Base-by-base conservation (phyloP, 30 jellyfish, hydroid and myxozoan species). In the Aurelia sp. region DNA sequence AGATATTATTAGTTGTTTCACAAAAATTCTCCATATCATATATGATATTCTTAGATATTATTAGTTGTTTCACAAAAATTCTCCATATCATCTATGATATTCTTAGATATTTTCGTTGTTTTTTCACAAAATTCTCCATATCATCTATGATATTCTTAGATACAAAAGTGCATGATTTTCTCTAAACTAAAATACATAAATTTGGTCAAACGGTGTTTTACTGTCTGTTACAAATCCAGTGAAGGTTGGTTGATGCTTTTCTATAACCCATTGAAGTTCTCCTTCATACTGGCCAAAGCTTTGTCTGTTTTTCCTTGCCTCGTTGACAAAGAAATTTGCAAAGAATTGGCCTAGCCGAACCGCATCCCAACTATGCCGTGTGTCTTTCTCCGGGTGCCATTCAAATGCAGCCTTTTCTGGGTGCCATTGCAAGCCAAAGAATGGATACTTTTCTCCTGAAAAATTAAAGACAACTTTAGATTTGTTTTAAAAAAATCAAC, bases 391-490 rank as follows among this genome's bases (percentile, higher is more conserved):
- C 20, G 89, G 92, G 74, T 89, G 84, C 97, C 97, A 89, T 61
- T 80, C 97, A 67, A 76, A 89, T n/a, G 91, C 88, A 0, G 92
- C 83, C 80, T 80, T 80, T 71, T 89, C 97, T n/a, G 97, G 97
- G 53, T 89, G 97, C 89, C 89, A 89, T 71, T 89, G 97, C 55
- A 80, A 59, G 0, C 97, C 97, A 58, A 66, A 89, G 71, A 89
- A 89, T n/a, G 97, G 97, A 41, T 55, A 89, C 11, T 80, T 72
- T 51, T 40, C 72, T 12, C 88, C 97, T 89, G 72, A 6, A 12
- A 64, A 8, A 58, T 3, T 8, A 66, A 65, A 1, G 19, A 27
- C 33, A 27, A 27, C 33, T 27, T 27, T 27, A 27, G n/a, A n/a
- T n/a, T n/a, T n/a, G n/a, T n/a, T n/a, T n/a, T n/a, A n/a, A n/a